phyloP scores from a whole-genome alignment of 2,888 invertebrate genomes.

The Leptinotarsa juncta region DNA sequence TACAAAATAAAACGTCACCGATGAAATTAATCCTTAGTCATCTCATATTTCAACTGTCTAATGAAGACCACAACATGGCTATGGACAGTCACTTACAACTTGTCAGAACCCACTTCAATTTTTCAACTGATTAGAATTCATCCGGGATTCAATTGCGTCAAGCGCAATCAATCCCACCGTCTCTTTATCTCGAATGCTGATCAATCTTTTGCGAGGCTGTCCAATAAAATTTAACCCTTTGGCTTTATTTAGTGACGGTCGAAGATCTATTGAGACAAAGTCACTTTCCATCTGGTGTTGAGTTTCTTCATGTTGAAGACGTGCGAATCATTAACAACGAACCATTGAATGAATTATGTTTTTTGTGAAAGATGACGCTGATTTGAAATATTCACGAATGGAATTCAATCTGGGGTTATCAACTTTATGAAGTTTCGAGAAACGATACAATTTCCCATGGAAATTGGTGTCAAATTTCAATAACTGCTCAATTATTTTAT shows the following conservation, averaged over 20 bases:
- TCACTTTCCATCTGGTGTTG: constrained; percentile 44
- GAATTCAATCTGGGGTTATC: background rate
- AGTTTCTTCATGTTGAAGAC: constrained; percentile 16
- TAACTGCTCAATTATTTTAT: no score
- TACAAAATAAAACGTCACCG: background rate
- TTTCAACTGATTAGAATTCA: constrained; percentile 48
- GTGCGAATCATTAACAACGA: constrained; percentile 31
- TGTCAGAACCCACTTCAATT: constrained; percentile 54
- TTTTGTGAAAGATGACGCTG: constrained; percentile 16
- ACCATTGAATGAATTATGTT: constrained; percentile 31
- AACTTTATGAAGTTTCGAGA: background rate
- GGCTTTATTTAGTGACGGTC: constrained; percentile 46
- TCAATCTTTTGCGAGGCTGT: constrained; percentile 50
- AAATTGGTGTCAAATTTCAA: no score
- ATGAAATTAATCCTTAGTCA: constrained; percentile 11
- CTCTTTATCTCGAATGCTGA: constrained; percentile 46
- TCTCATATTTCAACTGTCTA: constrained; percentile 13
- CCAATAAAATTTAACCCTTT: constrained; percentile 53
- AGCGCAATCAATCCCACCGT: constrained; percentile 52
- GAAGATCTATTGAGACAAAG: constrained; percentile 48
- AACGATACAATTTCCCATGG: background rate
- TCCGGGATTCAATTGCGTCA: constrained; percentile 52
- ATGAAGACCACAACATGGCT: constrained; percentile 14
- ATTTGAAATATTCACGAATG: background rate
- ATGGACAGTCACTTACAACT: constrained; percentile 41